Base-by-base conservation (phyloP, 2,113 vertebrate genomes). In the Ophthalmotilapia sp. region DNA sequence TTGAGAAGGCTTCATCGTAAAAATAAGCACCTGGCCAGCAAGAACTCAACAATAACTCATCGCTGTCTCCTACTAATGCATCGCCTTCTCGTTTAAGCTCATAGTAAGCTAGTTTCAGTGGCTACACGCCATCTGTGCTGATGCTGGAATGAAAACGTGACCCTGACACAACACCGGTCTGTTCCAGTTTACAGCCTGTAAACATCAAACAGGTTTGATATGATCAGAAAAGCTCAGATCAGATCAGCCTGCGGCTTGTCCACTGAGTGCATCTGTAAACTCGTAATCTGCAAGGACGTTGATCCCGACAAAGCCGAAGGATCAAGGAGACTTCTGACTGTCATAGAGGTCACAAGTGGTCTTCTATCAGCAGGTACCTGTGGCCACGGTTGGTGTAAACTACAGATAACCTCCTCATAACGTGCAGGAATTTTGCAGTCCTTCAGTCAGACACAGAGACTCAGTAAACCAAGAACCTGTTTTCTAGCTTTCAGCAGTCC, bases 191-290 rank as follows among this genome's bases (percentile, higher is more conserved):
- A 82, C 38, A 40, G 47, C 23, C 21, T 85, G 75, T 53, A 82
- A 89, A 88, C 82, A 87, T 55, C 60, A 86, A 84, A 79, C 58
- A 86, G 68, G 55, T 82, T 62, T 19, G 81, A 85, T 33, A 83
- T 40, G 17, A 89, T 91, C 79, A 80, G 80, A 33, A 84, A 36
- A 79, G 79, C 54, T 87, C 51, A 60, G 51, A 87, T 87, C 80
- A 56, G 68, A 91, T 89, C 81, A 47, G 65, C 26, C 77, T 26
- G 70, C 14, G 6, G 70, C 21, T 60, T 23, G 86, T 83, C 80
- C 47, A 45, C 62, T 7, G n/a, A 68, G 53, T 45, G 40, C 54
- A 38, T 89, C 36, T 70, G 54, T 68, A 45, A 86, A 83, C 60
- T 56, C n/a, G 40, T 38, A 40, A 81, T 81, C 62, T 77, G 47